Evolutionary conservation across 2,888 invertebrate species (phyloP).

Genomic region (Drosophila sordidapex): DNA sequence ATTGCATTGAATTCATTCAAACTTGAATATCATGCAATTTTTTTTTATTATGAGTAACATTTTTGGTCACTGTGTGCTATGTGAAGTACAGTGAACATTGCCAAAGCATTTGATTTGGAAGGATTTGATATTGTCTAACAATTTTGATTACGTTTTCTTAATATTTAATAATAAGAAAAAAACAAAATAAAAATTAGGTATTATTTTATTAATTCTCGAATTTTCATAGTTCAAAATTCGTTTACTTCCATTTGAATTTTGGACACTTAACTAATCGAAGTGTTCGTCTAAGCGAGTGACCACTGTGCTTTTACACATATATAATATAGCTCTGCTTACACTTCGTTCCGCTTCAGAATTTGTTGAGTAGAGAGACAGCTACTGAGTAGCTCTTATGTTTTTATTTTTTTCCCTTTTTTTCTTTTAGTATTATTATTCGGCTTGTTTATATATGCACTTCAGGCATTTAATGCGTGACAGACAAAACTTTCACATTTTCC

Average conservation of each 20-base stretch:
- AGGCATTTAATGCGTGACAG: neutral
- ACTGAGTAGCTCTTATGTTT: neutral
- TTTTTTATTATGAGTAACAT: neutral
- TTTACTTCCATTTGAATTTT: neutral
- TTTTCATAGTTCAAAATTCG: neutral
- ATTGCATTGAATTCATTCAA: slow-evolving; percentile 29
- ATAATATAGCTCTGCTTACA: neutral
- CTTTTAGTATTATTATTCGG: neutral
- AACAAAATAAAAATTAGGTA: neutral
- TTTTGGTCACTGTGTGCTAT: neutral
- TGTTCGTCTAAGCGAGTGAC: neutral
- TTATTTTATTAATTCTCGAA: neutral
- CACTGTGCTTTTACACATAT: slow-evolving; percentile 1
- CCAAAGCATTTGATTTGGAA: neutral
- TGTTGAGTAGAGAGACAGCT: neutral
- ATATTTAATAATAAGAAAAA: neutral
- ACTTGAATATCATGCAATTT: slow-evolving; percentile 11
- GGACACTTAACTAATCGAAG: neutral
- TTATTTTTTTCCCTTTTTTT: neutral
- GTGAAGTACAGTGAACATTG: neutral
- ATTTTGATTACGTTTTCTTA: neutral
- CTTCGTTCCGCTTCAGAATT: neutral
- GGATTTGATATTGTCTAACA: neutral
- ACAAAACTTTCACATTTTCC: slow-evolving; percentile 5
- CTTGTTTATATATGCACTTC: neutral